Conservation (phyloP, 2,113 vertebrate species). For the Miniopterus natalensis region DNA sequence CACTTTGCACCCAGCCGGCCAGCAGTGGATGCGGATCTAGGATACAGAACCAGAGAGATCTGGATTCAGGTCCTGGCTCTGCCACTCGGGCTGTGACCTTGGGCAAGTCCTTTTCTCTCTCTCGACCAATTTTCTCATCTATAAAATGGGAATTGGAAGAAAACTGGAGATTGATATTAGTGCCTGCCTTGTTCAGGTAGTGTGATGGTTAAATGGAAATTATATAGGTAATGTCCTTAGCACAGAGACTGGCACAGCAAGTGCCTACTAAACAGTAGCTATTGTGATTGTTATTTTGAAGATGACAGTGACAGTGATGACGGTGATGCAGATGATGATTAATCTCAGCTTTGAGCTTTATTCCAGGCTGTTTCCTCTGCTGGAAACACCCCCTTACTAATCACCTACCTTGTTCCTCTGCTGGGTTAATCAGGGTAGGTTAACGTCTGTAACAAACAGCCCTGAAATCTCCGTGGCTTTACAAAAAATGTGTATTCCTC, state of each 20-base stretch:
- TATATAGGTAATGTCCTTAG: background rate
- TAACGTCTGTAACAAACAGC: background rate
- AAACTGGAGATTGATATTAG: background rate
- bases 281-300: background rate
- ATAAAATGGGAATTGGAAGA: background rate
- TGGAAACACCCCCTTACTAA: background rate
- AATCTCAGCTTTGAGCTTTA: constrained; percentile 10
- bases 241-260: background rate
- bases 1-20: background rate
- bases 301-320: background rate
- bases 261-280: background rate
- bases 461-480: background rate
- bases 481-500: constrained; percentile 24
- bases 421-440: background rate
- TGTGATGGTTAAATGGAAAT: background rate
- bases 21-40: background rate
- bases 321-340: background rate
- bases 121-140: background rate
- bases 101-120: constrained; percentile 36
- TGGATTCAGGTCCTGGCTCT: background rate
- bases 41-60: background rate
- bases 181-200: background rate
- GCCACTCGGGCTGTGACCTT: background rate
- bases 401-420: background rate
- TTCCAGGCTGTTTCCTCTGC: constrained; percentile 1